These are phyloP conservation scores for Sylvia borin DNA, from an alignment of 2,797 vertebrate genomes.

Conservation along the genomic window DNA sequence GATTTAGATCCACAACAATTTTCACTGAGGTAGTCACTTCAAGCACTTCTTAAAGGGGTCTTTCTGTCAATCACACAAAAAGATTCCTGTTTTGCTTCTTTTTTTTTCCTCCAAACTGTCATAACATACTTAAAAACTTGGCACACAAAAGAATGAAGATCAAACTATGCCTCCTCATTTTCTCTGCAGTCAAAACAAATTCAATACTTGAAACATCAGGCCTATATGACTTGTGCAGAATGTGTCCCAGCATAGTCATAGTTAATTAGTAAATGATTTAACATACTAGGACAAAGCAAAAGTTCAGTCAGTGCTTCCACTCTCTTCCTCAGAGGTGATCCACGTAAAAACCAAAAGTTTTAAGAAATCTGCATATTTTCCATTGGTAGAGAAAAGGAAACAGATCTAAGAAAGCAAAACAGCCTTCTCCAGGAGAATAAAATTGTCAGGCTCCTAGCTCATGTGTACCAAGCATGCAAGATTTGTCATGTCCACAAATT, in stretches of 20 bases:
- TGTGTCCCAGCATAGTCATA: neutral
- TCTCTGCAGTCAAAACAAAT: conserved; percentile 27
- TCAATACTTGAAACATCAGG: neutral
- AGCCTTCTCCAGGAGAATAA: neutral
- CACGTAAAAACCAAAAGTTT: neutral
- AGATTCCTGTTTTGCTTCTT: neutral
- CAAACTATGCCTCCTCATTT: neutral
- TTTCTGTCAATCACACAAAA: conserved; percentile 19
- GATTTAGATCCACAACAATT: conserved; percentile 19
- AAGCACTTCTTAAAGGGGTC: neutral
- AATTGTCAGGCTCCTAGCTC: neutral
- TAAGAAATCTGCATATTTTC: neutral
- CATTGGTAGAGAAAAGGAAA: neutral
- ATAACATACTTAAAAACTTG: neutral
- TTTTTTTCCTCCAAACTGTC: neutral
- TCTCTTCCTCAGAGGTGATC: neutral
- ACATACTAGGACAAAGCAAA: neutral
- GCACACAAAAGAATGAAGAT: neutral
- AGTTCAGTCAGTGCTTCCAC: neutral
- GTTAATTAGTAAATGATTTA: neutral
- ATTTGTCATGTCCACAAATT: neutral
- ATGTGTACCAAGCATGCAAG: neutral
- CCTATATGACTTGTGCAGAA: neutral
- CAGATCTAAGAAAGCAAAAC: neutral
- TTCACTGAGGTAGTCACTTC: conserved; percentile 18